Evolutionary conservation across 2,888 invertebrate genomes (phyloP).

Genomic region (Eurytoma californica): DNA sequence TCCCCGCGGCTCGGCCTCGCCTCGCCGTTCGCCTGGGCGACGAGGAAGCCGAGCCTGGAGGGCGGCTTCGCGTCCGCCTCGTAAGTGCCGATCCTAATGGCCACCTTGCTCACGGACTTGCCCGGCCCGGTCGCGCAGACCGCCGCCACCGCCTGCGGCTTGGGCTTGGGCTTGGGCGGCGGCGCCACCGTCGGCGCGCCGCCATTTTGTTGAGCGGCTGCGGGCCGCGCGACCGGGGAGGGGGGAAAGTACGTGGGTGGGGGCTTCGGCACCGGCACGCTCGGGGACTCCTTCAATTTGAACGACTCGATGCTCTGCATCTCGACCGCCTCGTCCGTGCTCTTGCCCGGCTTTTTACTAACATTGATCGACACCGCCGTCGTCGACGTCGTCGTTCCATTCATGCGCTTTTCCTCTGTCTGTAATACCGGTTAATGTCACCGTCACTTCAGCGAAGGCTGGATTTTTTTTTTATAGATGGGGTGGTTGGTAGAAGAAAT

Average conservation of each 20-base stretch:
- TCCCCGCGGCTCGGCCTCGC: constrained; percentile 46
- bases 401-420: constrained; percentile 42
- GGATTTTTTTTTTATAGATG: neutral
- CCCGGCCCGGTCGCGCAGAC: constrained; percentile 51
- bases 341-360: constrained; percentile 4
- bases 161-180: constrained; percentile 14
- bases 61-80: constrained; percentile 78
- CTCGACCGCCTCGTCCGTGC: constrained; percentile 79
- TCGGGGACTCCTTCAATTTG: constrained; percentile 81
- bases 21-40: constrained; percentile 15
- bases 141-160: constrained; percentile 12
- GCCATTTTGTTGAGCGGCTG: constrained; percentile 39
- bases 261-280: constrained; percentile 77
- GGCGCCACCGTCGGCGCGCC: neutral
- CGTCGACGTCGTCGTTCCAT: constrained; percentile 7
- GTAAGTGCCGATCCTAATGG: constrained; percentile 72
- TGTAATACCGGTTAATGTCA: constrained; percentile 32
- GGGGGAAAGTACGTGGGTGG: constrained; percentile 82
- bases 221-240: neutral
- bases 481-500: neutral
- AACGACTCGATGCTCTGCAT: constrained; percentile 87
- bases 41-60: constrained; percentile 81
- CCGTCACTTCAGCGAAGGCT: neutral
- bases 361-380: neutral
- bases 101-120: constrained; percentile 64